phyloP scores from a whole-genome alignment of 1,140 invertebrate species.

The Paramacrobiotus metropolitanus region DNA sequence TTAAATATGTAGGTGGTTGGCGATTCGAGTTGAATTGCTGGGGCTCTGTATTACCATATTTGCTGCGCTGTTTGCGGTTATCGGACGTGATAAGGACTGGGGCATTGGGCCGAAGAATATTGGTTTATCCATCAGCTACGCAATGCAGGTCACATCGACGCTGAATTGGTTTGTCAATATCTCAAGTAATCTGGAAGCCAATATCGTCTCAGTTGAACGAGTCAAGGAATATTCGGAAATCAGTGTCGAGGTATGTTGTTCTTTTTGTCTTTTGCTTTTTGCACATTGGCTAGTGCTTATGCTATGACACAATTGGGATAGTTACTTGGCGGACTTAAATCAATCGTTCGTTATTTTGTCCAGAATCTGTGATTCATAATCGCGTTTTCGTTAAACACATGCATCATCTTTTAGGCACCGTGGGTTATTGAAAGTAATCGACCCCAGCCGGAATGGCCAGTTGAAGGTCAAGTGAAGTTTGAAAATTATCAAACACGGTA shows the following conservation, averaged over 20 bases:
- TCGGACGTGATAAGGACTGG: conserved; percentile 32
- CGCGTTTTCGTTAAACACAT: too few relatives aligned
- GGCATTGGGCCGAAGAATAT: conserved; percentile 35
- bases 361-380: too few relatives aligned
- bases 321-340: too few relatives aligned
- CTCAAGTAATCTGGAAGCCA: conserved; percentile 35
- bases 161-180: conserved; percentile 35
- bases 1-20: conserved; percentile 18
- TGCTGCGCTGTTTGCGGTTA: conserved; percentile 20
- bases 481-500: too few relatives aligned
- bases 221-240: conserved; percentile 33
- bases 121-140: conserved; percentile 68
- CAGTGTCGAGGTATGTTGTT: not conserved
- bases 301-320: too few relatives aligned
- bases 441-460: too few relatives aligned
- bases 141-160: conserved; percentile 40
- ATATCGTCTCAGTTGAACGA: conserved; percentile 38
- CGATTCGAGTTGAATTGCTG: conserved; percentile 20
- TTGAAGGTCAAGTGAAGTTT: too few relatives aligned
- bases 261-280: too few relatives aligned
- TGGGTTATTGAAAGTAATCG: too few relatives aligned
- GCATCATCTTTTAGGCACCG: too few relatives aligned
- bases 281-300: too few relatives aligned
- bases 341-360: too few relatives aligned
- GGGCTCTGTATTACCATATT: conserved; percentile 20